Evolutionary conservation across 2,797 vertebrate species (phyloP), one percentile per base, ranked within the genome.

Genomic region (Crax fasciolata): DNA sequence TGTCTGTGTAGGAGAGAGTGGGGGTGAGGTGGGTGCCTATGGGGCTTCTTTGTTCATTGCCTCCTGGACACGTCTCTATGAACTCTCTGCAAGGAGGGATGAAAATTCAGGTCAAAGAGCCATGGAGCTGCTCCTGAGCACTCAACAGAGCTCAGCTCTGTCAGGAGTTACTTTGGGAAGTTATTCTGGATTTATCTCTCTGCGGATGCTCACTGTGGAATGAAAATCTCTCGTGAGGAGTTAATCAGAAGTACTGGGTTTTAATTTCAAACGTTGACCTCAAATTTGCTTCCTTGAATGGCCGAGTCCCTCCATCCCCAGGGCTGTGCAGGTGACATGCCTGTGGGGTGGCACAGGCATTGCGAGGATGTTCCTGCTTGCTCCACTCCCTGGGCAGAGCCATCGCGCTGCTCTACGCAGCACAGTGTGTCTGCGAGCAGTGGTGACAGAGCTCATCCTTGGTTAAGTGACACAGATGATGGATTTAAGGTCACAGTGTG

Each of bases 21-120:
- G 25, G 10, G 3, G 30, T 24, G 21, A 51, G 46, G 55, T 46
- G 3, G 1, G 11, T 46, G n/a, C 8, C 1, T 16, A 1, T 1
- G 52, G 49, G 54, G 63, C 28, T 12, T 30, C 51, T 49, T 24
- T 38, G 11, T 35, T n/a, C 17, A 35, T 6, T 55, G 11, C 46
- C 49, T 68, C 11, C 0, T 1, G 6, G 55, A 28, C 46, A 13
- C 13, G 3, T 41, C 25, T 39, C 32, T 77, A 24, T 58, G 35
- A 70, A 27, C 9, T 38, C 11, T 3, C 9, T 74, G 74, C 15
- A 32, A 43, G 51, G 48, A 13, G n/a, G 49, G 12, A 1, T 65
- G 54, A n/a, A 57, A 71, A 59, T 21, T 57, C 32, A 74, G 54
- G 46, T 54, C 72, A 51, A 38, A 83, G 19, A 28, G 16, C 35